Percentiles rank a stretch among this genome's conserved stretches.
Conservation (phyloP, 2,888 invertebrate genomes). For the Trypoxylon attenuatum region DNA sequence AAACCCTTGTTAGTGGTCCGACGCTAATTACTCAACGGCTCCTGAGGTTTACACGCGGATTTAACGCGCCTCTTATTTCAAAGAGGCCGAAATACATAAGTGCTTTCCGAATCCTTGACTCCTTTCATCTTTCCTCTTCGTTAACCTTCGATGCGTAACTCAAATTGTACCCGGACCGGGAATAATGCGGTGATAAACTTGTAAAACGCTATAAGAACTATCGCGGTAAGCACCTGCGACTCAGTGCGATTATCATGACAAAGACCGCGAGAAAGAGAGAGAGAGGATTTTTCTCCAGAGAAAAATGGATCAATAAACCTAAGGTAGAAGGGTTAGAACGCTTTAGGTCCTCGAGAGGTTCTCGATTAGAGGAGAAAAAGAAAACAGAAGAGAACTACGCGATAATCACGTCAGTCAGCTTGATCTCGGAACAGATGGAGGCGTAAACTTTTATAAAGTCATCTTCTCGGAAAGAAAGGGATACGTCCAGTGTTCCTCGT, state of each 20-base stretch:
- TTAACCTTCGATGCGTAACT: constrained; percentile 1
- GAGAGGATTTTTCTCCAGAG: too few relatives aligned
- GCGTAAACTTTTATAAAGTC: constrained; percentile 69
- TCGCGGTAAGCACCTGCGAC: neutral
- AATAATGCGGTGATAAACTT: neutral
- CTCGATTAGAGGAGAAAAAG: constrained; percentile 48
- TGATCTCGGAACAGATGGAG: constrained; percentile 47
- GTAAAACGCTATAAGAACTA: too few relatives aligned
- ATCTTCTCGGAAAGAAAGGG: constrained; percentile 69
- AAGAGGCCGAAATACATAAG: constrained; percentile 58
- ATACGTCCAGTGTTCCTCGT: constrained; percentile 58
- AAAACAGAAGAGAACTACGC: constrained; percentile 37
- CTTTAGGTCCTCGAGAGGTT: constrained; percentile 26
- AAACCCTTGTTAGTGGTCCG: constrained; percentile 66
- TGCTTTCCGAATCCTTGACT: constrained; percentile 44
- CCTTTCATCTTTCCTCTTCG: constrained; percentile 22
- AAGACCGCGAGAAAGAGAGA: too few relatives aligned
- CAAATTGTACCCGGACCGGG: neutral
- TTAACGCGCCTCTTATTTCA: constrained; percentile 66
- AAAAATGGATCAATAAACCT: too few relatives aligned
- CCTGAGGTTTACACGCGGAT: constrained; percentile 63
- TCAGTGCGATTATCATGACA: too few relatives aligned
- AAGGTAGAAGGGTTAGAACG: too few relatives aligned
- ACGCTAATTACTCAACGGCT: constrained; percentile 68
- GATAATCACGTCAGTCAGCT: constrained; percentile 56